Base-by-base conservation (phyloP, 2,113 vertebrate genomes). In the Amia ocellicauda region DNA sequence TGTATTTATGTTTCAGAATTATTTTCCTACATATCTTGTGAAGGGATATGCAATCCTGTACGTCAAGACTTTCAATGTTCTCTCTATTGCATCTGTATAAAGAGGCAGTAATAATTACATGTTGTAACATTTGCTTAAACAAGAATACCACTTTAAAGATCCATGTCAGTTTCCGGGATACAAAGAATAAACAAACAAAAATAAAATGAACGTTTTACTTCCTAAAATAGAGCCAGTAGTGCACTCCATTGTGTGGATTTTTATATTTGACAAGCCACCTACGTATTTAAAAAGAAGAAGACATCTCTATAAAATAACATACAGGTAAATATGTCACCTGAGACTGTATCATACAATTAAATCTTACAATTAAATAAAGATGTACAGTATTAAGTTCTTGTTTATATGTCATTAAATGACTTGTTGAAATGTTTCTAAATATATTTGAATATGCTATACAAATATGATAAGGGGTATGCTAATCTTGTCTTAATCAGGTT, bases 341-440 rank as follows among this genome's bases (percentile, higher is more conserved):
- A n/a, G n/a, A n/a, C n/a, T n/a, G n/a, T n/a, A 57, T 60, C 60
- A 64, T 9, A 58, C 51, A 66, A 70, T 69, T 62, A 63, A 40
- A 65, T 59, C 36, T 57, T n/a, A n/a, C n/a, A n/a, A n/a, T n/a
- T 66, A 55, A 69, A 69, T 66, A 75, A 78, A 74, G 80, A 77
- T 72, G 65, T 73, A 74, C 63, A 75, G 62, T 85, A 77, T 68
- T 60, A 72, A 65, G 68, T 62, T 79, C 63, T 67, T 78, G 74
- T 79, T 69, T 80, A 81, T 63, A 42, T 80, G 77, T 83, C 64
- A 87, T 82, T 86, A 87, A 86, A 88, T 79, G 54, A 82, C 81
- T 70, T 82, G 79, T 59, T 70, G 80, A 68, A 58, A 31, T 60
- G 3, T 42, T 26, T 50, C 20, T 43, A 50, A 22, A 43, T 56